Conservation (phyloP, 2,888 invertebrate genomes). For the Lasius platythorax region DNA sequence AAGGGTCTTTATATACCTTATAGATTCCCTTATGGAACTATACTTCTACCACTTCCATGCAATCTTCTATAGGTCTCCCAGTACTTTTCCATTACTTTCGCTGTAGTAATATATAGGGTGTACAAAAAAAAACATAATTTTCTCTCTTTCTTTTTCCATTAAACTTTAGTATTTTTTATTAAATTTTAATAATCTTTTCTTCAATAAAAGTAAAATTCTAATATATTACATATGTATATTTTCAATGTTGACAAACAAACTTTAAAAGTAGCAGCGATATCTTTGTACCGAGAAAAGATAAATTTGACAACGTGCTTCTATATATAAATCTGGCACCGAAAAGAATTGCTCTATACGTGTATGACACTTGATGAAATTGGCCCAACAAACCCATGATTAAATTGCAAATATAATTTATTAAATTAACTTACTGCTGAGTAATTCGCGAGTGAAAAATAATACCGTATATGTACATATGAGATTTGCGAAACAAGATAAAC, state of each 20-base stretch:
- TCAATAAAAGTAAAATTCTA: neutral
- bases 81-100: conserved; percentile 72
- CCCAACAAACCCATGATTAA: neutral
- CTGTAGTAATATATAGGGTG: conserved; percentile 25
- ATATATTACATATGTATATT: neutral
- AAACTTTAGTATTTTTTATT: neutral
- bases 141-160: neutral
- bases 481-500: neutral
- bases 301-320: neutral
- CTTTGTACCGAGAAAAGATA: neutral
- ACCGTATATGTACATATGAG: too few species aligned
- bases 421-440: neutral
- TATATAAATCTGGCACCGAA: neutral
- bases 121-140: neutral
- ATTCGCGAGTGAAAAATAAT: conserved; percentile 5
- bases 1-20: neutral
- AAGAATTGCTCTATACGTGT: neutral
- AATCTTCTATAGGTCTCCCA: conserved; percentile 9
- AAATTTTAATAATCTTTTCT: neutral
- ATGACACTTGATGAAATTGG: neutral
- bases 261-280: neutral
- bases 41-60: neutral
- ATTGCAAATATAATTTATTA: conserved; percentile 30
- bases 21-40: neutral
- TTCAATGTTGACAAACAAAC: conserved; percentile 13